Conservation (phyloP, 2,888 invertebrate genomes). For the Ypsolopha scabrella region DNA sequence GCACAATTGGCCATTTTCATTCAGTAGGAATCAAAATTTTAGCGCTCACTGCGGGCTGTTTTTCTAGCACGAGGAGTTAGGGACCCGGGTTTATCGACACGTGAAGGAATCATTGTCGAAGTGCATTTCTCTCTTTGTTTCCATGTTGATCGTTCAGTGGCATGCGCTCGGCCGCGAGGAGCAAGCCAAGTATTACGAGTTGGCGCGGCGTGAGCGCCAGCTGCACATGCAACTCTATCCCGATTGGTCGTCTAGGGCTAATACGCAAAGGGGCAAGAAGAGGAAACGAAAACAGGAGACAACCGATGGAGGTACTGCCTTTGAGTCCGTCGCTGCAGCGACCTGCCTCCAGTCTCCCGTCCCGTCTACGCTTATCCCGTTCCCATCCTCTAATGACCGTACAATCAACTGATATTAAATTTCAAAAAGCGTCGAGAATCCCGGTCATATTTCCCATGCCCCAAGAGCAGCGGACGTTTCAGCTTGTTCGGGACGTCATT, state of each 20-base stretch:
- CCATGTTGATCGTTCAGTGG: constrained; percentile 83
- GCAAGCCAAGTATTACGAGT: constrained; percentile 99
- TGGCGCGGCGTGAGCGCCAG: constrained; percentile 98
- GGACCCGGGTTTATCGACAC: constrained; percentile 37
- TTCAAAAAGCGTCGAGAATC: neutral
- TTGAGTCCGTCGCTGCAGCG: constrained; percentile 15
- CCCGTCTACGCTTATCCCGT: constrained; percentile 13
- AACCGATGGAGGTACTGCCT: constrained; percentile 93
- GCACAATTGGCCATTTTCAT: constrained; percentile 68
- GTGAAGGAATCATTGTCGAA: constrained; percentile 45
- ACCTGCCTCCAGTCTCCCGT: constrained; percentile 9
- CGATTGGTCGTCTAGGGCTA: constrained; percentile 99
- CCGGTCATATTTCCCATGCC: neutral
- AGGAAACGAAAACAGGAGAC: constrained; percentile 99
- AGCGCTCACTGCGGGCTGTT: constrained; percentile 73
- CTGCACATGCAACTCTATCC: constrained; percentile 99
- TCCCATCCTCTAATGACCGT: constrained; percentile 9
- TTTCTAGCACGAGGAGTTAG: constrained; percentile 76
- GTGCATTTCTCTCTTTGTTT: constrained; percentile 67
- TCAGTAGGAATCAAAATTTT: constrained; percentile 50
- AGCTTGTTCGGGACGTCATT: neutral
- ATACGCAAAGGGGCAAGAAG: constrained; percentile 99
- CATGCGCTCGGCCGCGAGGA: constrained; percentile 99
- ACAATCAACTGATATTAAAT: neutral
- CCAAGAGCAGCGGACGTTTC: neutral